Base-by-base conservation (phyloP, 2,888 invertebrate species). In the Melolontha melolontha region DNA sequence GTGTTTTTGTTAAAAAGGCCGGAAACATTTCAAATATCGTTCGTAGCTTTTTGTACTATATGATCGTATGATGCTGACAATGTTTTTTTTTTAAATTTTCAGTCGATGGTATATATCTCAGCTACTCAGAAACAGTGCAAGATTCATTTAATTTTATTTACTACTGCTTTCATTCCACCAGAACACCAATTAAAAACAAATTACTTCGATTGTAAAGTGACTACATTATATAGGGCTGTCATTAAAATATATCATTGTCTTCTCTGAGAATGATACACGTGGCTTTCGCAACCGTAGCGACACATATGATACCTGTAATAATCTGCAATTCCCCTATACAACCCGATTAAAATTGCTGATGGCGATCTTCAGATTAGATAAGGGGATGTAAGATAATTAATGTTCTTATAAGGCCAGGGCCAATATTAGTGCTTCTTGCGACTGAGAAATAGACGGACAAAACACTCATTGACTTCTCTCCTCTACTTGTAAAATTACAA, bases 231-330 rank as follows among this genome's bases (percentile, higher is more conserved):
- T 17, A 40, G 17, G 52, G 64, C 68, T 65, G 59, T 70, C 67
- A 70, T 70, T 70, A 73, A 73, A 71, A 73, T 73, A 72, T 72
- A 73, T 73, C 73, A 71, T 68, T 73, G 71, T 70, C 71, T 71
- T 49, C 70, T 73, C 70, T 67, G 67, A 47, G 42, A 41, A 63
- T 42, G 68, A 50, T 64, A 34, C 66, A 62, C 27, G 44, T 41
- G 63, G 54, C 39, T 39, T 66, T 69, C 62, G 62, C 52, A 66
- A 63, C 66, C 17, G 62, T 44, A 66, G 66, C 69, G 42, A 49
- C 64, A 59, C 51, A 69, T 67, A 67, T 69, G 73, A 72, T 73
- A 71, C 73, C 71, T 72, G 62, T 73, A 73, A 73, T 71, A 73
- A 73, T 68, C 67, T 63, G 50, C 64, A 64, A 39, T 62, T 67